phyloP scores from a whole-genome alignment of 2,113 vertebrate species.

The Zapornia atra region DNA sequence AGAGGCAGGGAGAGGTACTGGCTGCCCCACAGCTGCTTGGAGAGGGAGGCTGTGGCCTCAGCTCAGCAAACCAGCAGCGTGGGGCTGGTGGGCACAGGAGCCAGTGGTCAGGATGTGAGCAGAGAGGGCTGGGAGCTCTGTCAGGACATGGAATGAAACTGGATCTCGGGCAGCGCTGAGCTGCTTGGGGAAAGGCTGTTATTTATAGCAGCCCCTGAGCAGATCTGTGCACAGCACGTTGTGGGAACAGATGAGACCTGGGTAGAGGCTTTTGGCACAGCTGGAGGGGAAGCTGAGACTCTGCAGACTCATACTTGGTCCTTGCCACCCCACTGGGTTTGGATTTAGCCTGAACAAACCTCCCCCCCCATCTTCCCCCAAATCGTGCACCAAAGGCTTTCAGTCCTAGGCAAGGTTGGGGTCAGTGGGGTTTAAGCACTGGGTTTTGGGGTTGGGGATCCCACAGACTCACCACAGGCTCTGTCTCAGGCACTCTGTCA shows the following conservation, averaged over 20 bases:
- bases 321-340: not conserved
- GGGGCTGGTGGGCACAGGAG: not conserved
- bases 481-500: constrained; percentile 30
- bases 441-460: not conserved
- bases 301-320: not conserved
- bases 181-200: not conserved
- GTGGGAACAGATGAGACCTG: not conserved
- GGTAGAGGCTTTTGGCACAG: not conserved
- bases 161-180: not conserved
- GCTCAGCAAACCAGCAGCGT: not conserved
- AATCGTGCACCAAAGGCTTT: not conserved
- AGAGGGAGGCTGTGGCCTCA: not conserved
- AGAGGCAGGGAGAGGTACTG: not conserved
- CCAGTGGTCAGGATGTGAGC: not conserved
- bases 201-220: not conserved
- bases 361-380: not conserved
- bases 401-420: not conserved
- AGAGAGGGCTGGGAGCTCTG: not conserved
- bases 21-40: not conserved
- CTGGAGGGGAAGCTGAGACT: not conserved
- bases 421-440: not conserved
- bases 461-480: constrained; percentile 68
- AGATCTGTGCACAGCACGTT: not conserved
- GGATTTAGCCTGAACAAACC: not conserved
- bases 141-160: not conserved